phyloP scores from a whole-genome alignment of 2,113 vertebrate species.

The Antigone vipio region DNA sequence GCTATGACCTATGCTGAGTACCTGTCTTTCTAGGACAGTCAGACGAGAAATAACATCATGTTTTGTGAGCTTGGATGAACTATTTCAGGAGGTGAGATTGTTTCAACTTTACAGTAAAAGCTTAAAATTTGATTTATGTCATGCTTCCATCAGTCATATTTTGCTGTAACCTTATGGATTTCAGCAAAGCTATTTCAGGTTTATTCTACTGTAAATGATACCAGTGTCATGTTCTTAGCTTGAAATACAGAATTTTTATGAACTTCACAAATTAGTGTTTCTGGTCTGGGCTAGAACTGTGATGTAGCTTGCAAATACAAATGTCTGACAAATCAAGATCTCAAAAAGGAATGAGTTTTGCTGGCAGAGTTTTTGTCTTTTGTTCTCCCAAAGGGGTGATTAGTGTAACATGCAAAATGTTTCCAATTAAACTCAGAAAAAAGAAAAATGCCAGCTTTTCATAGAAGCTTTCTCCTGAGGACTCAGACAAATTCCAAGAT shows the following conservation, averaged over 20 bases:
- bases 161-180: not conserved
- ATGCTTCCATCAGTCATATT: not conserved
- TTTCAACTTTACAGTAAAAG: not conserved
- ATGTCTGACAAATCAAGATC: constrained; percentile 44
- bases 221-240: not conserved
- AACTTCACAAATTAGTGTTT: constrained; percentile 23
- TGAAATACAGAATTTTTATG: constrained; percentile 22
- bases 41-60: not conserved
- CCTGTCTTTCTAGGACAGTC: not conserved
- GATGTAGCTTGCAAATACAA: constrained; percentile 2
- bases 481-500: not conserved
- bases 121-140: constrained; percentile 15
- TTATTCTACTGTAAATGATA: constrained; percentile 14
- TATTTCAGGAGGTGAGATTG: not conserved
- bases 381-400: constrained; percentile 34
- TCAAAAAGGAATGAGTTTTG: constrained; percentile 19
- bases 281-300: not conserved
- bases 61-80: not conserved
- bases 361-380: constrained; percentile 48
- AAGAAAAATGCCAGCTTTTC: not conserved
- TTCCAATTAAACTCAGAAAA: constrained; percentile 33
- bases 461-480: not conserved
- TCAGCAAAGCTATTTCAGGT: not conserved
- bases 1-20: not conserved
- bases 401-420: constrained; percentile 32